These are phyloP conservation scores for Morone chrysops DNA, from an alignment of 2,113 vertebrate species.

Conservation along the genomic window DNA sequence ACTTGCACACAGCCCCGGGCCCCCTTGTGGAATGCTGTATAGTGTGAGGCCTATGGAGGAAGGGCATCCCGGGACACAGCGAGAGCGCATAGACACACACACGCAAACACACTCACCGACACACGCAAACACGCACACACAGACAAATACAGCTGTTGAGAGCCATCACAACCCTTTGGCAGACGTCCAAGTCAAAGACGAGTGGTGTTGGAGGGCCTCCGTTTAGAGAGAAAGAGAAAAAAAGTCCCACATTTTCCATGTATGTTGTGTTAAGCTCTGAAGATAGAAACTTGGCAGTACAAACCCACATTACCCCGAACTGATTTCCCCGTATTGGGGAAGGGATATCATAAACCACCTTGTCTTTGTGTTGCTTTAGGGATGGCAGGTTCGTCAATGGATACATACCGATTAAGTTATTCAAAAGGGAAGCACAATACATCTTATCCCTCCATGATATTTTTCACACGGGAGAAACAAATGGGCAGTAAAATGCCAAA, in stretches of 20 bases:
- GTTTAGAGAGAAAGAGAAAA: constrained; percentile 64
- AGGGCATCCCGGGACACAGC: constrained; percentile 84
- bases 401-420: constrained; percentile 3
- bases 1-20: constrained; percentile 68
- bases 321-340: constrained; percentile 59
- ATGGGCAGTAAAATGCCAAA: constrained; percentile 30
- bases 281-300: constrained; percentile 71
- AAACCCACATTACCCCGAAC: constrained; percentile 42
- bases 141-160: constrained; percentile 85
- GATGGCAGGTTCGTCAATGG: constrained; percentile 41
- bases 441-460: not conserved
- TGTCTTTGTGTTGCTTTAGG: constrained; percentile 39
- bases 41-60: constrained; percentile 79
- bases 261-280: constrained; percentile 66
- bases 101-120: constrained; percentile 56
- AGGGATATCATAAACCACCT: constrained; percentile 39
- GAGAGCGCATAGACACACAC: constrained; percentile 49
- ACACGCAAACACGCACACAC: constrained; percentile 53
- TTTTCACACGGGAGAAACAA: constrained; percentile 19
- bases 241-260: constrained; percentile 66
- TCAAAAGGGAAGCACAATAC: constrained; percentile 25
- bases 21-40: constrained; percentile 84
- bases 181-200: constrained; percentile 76
- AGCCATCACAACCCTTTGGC: constrained; percentile 79
- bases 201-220: constrained; percentile 64